phyloP scores from a whole-genome alignment of 2,888 invertebrate species.

The Eupeodes latifasciatus region DNA sequence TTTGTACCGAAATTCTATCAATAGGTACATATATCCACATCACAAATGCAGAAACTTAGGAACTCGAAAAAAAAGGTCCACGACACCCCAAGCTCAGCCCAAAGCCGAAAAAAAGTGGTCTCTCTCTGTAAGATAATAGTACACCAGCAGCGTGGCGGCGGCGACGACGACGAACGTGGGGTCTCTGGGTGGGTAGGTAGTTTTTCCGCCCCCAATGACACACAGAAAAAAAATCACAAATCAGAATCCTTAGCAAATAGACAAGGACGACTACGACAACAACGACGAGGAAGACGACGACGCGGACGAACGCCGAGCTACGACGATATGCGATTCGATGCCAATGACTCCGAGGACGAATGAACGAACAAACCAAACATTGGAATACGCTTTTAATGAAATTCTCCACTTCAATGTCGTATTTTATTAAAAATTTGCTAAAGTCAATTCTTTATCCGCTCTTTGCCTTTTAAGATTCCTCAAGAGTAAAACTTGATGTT shows the following conservation, averaged over 20 bases:
- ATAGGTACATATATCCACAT: constrained; percentile 32
- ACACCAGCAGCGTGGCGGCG: background rate
- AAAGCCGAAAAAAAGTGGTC: constrained; percentile 60
- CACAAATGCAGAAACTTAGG: constrained; percentile 23
- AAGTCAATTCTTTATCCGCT: constrained; percentile 78
- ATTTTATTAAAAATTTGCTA: constrained; percentile 80
- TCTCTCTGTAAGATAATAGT: constrained; percentile 16
- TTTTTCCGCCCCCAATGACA: constrained; percentile 20
- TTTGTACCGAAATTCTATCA: constrained; percentile 54
- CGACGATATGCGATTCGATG: background rate
- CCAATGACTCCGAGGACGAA: constrained; percentile 66
- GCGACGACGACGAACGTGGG: background rate
- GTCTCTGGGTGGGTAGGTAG: constrained; percentile 29
- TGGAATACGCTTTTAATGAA: constrained; percentile 78
- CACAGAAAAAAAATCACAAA: constrained; percentile 55
- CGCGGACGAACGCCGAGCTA: no score
- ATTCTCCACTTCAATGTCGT: constrained; percentile 79
- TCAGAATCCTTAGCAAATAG: constrained; percentile 73
- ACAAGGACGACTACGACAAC: constrained; percentile 54
- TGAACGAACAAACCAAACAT: constrained; percentile 73
- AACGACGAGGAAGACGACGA: constrained; percentile 15
- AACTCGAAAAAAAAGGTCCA: constrained; percentile 47
- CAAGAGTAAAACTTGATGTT: constrained; percentile 77
- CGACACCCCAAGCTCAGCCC: constrained; percentile 34
- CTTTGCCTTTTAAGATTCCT: constrained; percentile 77